phyloP scores from a whole-genome alignment of 2,888 invertebrate species.

The Cheilosia variabilis region DNA sequence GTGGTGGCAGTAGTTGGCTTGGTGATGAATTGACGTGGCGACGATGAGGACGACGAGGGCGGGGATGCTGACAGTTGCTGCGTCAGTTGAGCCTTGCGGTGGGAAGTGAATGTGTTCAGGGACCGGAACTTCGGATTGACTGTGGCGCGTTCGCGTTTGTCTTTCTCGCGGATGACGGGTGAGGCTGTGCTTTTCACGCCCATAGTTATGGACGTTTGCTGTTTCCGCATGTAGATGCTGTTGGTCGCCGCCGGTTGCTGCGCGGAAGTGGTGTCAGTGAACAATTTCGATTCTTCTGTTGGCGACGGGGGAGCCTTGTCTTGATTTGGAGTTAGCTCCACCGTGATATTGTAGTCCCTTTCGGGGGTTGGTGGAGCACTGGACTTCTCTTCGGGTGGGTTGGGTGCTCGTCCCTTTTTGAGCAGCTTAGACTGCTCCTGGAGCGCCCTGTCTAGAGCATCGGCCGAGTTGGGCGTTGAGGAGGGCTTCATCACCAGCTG shows the following conservation, averaged over 20 bases:
- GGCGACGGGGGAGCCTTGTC: slow-evolving; percentile 8
- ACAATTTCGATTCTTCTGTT: slow-evolving; percentile 37
- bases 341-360: slow-evolving; percentile 80
- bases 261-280: slow-evolving; percentile 15
- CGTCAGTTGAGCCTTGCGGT: slow-evolving; percentile 80
- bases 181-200: slow-evolving; percentile 86
- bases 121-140: slow-evolving; percentile 87
- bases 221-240: slow-evolving; percentile 77
- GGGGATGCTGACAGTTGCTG: slow-evolving; percentile 81
- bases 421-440: slow-evolving; percentile 83
- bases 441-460: slow-evolving; percentile 79
- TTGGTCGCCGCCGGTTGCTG: slow-evolving; percentile 52
- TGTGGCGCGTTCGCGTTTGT: slow-evolving; percentile 89
- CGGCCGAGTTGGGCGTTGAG: slow-evolving; percentile 73
- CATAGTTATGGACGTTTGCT: slow-evolving; percentile 66
- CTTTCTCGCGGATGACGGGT: slow-evolving; percentile 89
- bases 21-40: slow-evolving; percentile 77
- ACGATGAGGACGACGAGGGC: slow-evolving; percentile 78
- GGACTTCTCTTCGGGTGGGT: slow-evolving; percentile 85
- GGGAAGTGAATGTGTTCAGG: slow-evolving; percentile 83
- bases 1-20: slow-evolving; percentile 79
- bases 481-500: slow-evolving; percentile 84
- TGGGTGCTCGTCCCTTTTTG: slow-evolving; percentile 91
- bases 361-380: slow-evolving; percentile 82
- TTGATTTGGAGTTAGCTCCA: slow-evolving; percentile 78